Base-by-base conservation (phyloP, 2,888 invertebrate species). In the Parnassius smintheus region DNA sequence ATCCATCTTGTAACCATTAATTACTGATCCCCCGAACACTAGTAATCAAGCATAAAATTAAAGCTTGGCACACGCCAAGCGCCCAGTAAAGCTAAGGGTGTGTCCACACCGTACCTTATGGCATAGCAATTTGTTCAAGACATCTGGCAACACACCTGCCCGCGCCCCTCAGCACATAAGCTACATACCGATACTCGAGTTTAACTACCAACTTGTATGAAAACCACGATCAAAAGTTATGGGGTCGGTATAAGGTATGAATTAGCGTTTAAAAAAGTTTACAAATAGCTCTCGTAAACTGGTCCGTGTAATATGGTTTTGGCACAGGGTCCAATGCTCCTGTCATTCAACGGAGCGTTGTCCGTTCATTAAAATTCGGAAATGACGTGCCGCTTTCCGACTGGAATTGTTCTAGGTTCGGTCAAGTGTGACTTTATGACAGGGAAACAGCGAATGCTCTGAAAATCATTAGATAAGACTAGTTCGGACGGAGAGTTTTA, bases 21-120 rank as follows among this genome's bases (percentile, higher is more conserved):
- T 90, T 89, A 88, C 86, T 82, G 79, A 78, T 70, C 80, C 77
- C 82, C 73, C 79, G 77, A 81, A 78, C 80, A 77, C 75, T 81
- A 74, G 85, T 91, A 91, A 91, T 91, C 88, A 91, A 90, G 89
- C 91, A 89, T 91, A 91, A 91, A 91, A 91, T 91, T 91, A 91
- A 91, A 89, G 84, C 83, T 86, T 88, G 91, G 91, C 91, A 91
- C 91, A 90, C 91, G 91, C 86, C 90, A 84, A 80, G 81, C 80
- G 71, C 73, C 78, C 76, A 73, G 81, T 83, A 80, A 79, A 81
- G 77, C 78, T 85, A 83, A 90, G 91, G 90, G 89, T 82, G 88
- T 83, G 86, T 86, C 87, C 85, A 85, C 83, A 83, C 83, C 71
- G 76, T 70, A 84, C 91, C 91, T 87, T 91, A 91, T 91, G 91